Evolutionary conservation across 2,113 vertebrate species (phyloP).

Genomic region (Cercocebus atys): DNA sequence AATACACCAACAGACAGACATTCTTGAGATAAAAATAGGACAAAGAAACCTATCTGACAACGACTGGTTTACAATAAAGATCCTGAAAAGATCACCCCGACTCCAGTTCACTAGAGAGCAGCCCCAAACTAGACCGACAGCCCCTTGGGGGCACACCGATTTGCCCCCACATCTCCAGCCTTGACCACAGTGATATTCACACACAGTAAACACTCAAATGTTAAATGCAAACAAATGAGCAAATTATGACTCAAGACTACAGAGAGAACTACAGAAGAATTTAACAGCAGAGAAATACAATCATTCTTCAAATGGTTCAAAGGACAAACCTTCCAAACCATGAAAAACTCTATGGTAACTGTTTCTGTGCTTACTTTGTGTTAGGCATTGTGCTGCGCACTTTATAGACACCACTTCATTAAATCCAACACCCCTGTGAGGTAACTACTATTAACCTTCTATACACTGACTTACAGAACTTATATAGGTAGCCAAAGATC

Average conservation of each 20-base stretch:
- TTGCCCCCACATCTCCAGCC: neutral
- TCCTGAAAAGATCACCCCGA: neutral
- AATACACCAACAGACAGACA: neutral
- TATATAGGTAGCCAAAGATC: neutral
- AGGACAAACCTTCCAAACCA: neutral
- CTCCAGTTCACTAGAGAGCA: neutral
- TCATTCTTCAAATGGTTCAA: neutral
- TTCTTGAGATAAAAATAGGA: neutral
- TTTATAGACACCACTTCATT: neutral
- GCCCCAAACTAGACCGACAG: too few species aligned
- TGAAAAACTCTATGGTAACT: neutral
- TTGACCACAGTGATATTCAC: neutral
- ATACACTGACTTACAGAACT: neutral
- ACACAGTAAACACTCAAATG: neutral
- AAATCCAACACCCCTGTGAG: neutral
- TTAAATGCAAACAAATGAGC: neutral
- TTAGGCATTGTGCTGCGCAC: neutral
- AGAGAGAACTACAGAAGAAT: neutral
- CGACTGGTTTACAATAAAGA: neutral
- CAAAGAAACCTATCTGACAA: neutral
- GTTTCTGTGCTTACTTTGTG: neutral
- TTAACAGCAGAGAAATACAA: neutral
- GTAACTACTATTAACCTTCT: neutral
- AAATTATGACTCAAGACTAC: neutral
- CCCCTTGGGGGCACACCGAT: neutral